Percentiles rank a stretch among this genome's conserved stretches.
Conservation (phyloP, 2,888 invertebrate genomes). For the Parnassius orleans region DNA sequence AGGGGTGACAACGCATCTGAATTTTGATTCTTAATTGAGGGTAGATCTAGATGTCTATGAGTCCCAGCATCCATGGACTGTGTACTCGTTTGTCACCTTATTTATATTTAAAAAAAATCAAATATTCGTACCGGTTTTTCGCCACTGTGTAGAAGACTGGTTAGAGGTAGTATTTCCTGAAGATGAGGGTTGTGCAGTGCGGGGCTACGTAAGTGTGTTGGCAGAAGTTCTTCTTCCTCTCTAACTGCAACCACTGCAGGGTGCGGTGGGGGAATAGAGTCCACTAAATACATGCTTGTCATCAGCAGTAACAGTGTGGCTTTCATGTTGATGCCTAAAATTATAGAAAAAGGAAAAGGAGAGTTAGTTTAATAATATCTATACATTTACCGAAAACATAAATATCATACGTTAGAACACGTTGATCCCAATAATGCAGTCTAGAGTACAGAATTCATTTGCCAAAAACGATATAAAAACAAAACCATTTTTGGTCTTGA, state of each 20-base stretch:
- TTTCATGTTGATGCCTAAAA: constrained; percentile 42
- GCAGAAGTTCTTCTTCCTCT: constrained; percentile 79
- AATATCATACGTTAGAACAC: too few species aligned
- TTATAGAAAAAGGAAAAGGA: background rate
- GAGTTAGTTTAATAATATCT: background rate
- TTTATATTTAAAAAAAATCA: too few species aligned
- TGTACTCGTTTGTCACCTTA: too few species aligned
- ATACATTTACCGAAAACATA: too few species aligned
- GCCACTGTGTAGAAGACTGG: constrained; percentile 82
- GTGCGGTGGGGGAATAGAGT: constrained; percentile 72
- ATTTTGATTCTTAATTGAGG: too few species aligned
- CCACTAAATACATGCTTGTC: constrained; percentile 43
- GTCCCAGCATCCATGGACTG: too few species aligned
- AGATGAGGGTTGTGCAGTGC: constrained; percentile 82
- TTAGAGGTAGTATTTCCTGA: constrained; percentile 73
- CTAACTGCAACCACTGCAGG: constrained; percentile 81
- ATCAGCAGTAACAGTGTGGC: constrained; percentile 44
- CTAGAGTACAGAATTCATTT: too few species aligned
- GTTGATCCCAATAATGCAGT: too few species aligned
- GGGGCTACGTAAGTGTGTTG: constrained; percentile 78
- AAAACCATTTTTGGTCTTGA: too few species aligned
- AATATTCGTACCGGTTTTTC: constrained; percentile 74
- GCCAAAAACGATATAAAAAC: too few species aligned
- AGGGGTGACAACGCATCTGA: too few species aligned
- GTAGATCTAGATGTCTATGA: too few species aligned